Evolutionary conservation across 2,113 vertebrate genomes (phyloP), one percentile per base, ranked within the genome.

Genomic region (Rutilus rutilus): DNA sequence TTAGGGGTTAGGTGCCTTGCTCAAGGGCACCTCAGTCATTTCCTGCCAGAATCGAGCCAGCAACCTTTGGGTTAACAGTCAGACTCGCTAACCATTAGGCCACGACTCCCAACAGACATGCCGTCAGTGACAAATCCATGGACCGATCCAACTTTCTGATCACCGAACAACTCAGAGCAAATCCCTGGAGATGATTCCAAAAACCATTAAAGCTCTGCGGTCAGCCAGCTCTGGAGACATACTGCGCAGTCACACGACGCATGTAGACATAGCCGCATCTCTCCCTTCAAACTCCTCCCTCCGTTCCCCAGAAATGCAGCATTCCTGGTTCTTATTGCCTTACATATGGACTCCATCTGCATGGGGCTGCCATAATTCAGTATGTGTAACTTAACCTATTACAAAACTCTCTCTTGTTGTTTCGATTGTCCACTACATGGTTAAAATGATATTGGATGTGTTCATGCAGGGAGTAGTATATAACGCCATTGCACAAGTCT

Each of bases 321-420:
- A 50, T 83, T 86, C 57, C 78, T 88, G 87, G 52, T 69, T 80
- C 86, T 85, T 19, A 62, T 76, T 73, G 87, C 85, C 50, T 3
- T 92, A 91, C 94, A 95, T 95, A 94, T 94, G 94, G 92, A 88
- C 59, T 86, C 94, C 94, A 95, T 95, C 94, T 95, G 94, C 87
- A 86, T 88, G 89, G 91, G 71, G 42, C 47, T 54, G 91, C 92
- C 83, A 92, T 84, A 87, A 79, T 86, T 89, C 86, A 86, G 62
- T 73, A 62, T 78, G 80, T 80, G 84, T 64, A 82, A 88, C 74
- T 86, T 27, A 88, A 64, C 86, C 85, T 39, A 85, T 85, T 83
- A 78, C 23, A 80, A 87, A 80, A 86, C 82, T 54, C 79, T 62
- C 65, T 50, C 10, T 19, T 50, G 45, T 54, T 21, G 81, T 42